Evolutionary conservation across 2,888 invertebrate genomes (phyloP).

Genomic region (Oegoconia quadripuncta): DNA sequence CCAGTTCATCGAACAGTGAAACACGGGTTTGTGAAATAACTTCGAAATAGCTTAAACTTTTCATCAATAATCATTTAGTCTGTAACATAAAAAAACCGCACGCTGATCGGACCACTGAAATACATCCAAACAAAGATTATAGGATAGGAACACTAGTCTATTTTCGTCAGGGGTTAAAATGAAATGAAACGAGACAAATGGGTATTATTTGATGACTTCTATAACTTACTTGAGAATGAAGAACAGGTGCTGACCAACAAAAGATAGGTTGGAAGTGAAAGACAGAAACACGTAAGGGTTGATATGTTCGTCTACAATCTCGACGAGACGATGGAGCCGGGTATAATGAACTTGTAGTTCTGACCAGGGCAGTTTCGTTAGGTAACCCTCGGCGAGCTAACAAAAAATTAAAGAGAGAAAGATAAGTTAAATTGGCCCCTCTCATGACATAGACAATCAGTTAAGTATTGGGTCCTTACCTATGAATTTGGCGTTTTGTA

Average conservation of each 20-base stretch:
- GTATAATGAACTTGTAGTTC: slow-evolving; percentile 79
- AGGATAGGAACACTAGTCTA: background rate
- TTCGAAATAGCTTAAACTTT: too few species aligned
- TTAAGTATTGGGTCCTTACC: too few species aligned
- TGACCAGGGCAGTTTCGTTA: slow-evolving; percentile 59
- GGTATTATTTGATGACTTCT: background rate
- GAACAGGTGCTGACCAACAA: slow-evolving; percentile 82
- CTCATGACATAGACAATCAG: background rate
- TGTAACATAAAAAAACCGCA: too few species aligned
- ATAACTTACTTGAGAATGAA: slow-evolving; percentile 76
- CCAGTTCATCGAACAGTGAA: too few species aligned
- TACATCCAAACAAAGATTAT: too few species aligned
- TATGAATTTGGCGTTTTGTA: too few species aligned
- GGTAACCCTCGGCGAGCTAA: background rate
- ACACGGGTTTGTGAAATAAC: too few species aligned
- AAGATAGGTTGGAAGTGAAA: slow-evolving; percentile 81
- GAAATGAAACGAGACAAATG: background rate
- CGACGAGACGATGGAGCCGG: slow-evolving; percentile 72
- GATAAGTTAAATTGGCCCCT: background rate
- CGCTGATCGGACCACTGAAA: too few species aligned
- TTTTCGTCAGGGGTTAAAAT: background rate
- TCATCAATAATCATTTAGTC: too few species aligned
- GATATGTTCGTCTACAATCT: slow-evolving; percentile 74
- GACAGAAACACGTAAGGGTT: slow-evolving; percentile 79
- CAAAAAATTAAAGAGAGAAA: background rate